Evolutionary conservation across 2,797 vertebrate genomes (phyloP), one percentile per base, ranked within the genome.

Genomic region (Parotocinclus haroldoi): DNA sequence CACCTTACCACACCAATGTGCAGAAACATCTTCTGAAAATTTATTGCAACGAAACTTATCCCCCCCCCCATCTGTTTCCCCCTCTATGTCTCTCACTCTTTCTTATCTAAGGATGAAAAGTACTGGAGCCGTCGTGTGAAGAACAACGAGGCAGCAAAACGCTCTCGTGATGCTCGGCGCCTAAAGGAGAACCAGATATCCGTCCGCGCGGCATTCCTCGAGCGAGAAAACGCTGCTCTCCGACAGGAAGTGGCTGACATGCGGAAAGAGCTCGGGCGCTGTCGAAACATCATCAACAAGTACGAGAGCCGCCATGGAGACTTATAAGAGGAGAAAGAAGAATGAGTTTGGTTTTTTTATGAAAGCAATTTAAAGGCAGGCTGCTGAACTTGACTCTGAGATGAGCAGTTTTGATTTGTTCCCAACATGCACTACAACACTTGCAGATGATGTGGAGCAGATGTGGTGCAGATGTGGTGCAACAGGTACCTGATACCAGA

Each of bases 161-260:
- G 94, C 3, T 96, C 95, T 0, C 87, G 94, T 1, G 95, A 96
- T 0, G 94, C 95, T 5, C 90, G 95, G 52, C 85, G 95, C 7
- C 89, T 96, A n/a, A 97, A 97, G 85, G 95, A 96, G 84, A 96
- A 96, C 84, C 95, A 96, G 92, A 95, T 96, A 72, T 91, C 93
- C 0, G 95, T 96, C 66, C 92, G 95, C 0, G 95, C 95, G 0
- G 93, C 95, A 50, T 96, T 95, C 87, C 89, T 97, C 82, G 95
- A 97, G 83, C 89, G 94, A 16, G 94, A 96, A 82, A 97, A 97
- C 2, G 84, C 85, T 0, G 85, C 93, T 0, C 84, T 97, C 6
- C 87, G 95, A 1, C 89, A 90, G 77, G 95, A 96, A 76, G 94
- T 96, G 76, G 93, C 93, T 8, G 90, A 94, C 0, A 94, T 95